A percentile compares a stretch with the other conserved stretches of the same genome.
These are phyloP conservation scores for Agrochola lota DNA, from an alignment of 2,888 invertebrate genomes.

Conservation along the genomic window DNA sequence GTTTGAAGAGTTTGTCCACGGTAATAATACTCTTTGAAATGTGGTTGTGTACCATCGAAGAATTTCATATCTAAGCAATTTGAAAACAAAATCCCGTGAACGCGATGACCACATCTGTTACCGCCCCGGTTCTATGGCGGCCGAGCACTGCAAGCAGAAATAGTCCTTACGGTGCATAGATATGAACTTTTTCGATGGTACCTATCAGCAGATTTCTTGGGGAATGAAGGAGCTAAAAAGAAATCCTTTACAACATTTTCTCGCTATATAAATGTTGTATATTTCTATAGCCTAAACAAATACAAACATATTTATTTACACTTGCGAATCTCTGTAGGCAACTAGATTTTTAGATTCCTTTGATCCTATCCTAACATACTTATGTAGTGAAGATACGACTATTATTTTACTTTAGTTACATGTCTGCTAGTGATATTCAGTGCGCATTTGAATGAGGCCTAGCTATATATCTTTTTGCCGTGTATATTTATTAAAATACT, in stretches of 20 bases:
- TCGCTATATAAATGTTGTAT: too few species aligned
- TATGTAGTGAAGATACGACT: background rate
- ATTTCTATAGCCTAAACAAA: slow-evolving; percentile 17
- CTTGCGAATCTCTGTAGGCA: background rate
- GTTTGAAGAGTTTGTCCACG: too few species aligned
- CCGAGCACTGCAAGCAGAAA: too few species aligned
- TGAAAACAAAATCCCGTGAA: too few species aligned
- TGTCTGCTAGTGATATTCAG: background rate
- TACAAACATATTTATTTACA: slow-evolving; percentile 33
- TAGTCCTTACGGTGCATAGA: too few species aligned
- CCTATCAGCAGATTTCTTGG: background rate
- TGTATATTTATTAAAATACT: too few species aligned
- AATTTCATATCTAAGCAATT: too few species aligned
- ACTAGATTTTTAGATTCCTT: background rate
- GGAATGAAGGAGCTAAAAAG: background rate
- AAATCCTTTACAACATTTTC: background rate
- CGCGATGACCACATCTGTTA: too few species aligned
- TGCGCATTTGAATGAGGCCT: background rate
- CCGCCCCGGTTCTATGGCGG: too few species aligned
- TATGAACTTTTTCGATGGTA: too few species aligned
- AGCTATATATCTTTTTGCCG: background rate
- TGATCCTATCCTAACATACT: background rate
- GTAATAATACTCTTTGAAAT: background rate
- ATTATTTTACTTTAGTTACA: background rate
- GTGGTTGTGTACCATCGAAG: too few species aligned